phyloP scores from a whole-genome alignment of 1,140 invertebrate species.

The Procambarus virginalis region DNA sequence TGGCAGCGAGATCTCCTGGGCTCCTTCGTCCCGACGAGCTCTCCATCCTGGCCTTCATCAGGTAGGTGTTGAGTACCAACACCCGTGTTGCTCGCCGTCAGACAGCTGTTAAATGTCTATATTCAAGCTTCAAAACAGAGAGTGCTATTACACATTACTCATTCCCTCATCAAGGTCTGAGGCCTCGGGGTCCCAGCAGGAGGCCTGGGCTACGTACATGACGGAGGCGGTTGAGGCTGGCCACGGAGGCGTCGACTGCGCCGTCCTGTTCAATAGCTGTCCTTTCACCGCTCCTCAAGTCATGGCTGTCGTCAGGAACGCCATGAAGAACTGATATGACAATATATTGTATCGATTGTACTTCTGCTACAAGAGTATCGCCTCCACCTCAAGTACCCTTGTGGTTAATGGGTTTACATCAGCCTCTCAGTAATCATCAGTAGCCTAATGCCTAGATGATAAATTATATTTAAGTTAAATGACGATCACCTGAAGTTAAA shows the following conservation, averaged over 20 bases:
- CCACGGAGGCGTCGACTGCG: background rate
- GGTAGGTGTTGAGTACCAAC: background rate
- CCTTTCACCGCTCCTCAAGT: slow-evolving; percentile 23
- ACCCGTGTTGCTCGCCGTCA: too few relatives aligned
- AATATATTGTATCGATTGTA: too few relatives aligned
- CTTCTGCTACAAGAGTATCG: too few relatives aligned
- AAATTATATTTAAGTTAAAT: too few relatives aligned
- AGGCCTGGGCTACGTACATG: background rate
- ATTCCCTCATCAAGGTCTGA: background rate
- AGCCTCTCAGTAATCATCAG: too few relatives aligned
- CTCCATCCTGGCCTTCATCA: slow-evolving; percentile 18
- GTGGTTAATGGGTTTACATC: too few relatives aligned
- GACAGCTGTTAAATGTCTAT: too few relatives aligned
- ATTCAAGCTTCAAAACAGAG: background rate
- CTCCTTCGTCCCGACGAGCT: background rate
- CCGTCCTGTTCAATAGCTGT: background rate
- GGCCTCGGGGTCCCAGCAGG: background rate
- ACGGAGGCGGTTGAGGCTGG: background rate
- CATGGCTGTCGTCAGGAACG: slow-evolving; percentile 12
- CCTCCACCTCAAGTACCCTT: too few relatives aligned
- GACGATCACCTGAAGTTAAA: too few relatives aligned
- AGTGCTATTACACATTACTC: background rate
- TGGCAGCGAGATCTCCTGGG: slow-evolving; percentile 5
- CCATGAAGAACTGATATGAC: background rate
- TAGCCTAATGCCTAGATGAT: too few relatives aligned